Percentiles rank a stretch among this genome's conserved stretches.
Conservation (phyloP, 1,140 invertebrate genomes). For the Andrena cerasifolii region DNA sequence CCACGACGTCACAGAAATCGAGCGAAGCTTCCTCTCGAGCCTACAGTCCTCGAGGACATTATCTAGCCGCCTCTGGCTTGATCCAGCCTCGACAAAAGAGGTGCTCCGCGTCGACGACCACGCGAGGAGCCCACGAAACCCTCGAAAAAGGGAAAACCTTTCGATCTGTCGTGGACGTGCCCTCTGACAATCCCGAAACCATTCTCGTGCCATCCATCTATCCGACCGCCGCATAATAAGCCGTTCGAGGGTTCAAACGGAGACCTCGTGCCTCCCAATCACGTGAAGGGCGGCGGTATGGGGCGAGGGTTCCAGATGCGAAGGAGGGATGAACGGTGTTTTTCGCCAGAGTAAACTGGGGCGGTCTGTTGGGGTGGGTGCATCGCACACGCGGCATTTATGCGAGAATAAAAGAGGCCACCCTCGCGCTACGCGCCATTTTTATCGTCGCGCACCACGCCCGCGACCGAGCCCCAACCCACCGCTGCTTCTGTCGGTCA, state of each 20-base stretch:
- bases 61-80: not conserved
- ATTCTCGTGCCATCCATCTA: conserved; percentile 66
- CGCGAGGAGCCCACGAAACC: conserved; percentile 52
- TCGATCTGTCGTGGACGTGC: conserved; percentile 66
- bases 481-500: conserved; percentile 45
- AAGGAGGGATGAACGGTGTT: conserved; percentile 43
- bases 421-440: conserved; percentile 69
- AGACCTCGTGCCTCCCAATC: conserved; percentile 63
- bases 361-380: conserved; percentile 72
- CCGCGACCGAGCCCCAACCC: conserved; percentile 61
- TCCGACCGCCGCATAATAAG: conserved; percentile 71
- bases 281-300: conserved; percentile 36
- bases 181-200: conserved; percentile 59
- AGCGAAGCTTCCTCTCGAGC: not conserved
- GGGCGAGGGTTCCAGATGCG: conserved; percentile 23
- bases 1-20: not conserved
- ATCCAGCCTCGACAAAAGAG: conserved; percentile 32
- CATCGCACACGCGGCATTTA: conserved; percentile 72
- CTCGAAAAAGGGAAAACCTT: conserved; percentile 48
- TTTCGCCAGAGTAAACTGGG: conserved; percentile 61
- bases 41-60: no score
- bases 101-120: conserved; percentile 21
- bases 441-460: conserved; percentile 74
- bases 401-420: conserved; percentile 58
- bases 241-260: conserved; percentile 68